Evolutionary conservation across 2,797 vertebrate genomes (phyloP), one percentile per base, ranked within the genome.

Genomic region (Gadopsis marmoratus): DNA sequence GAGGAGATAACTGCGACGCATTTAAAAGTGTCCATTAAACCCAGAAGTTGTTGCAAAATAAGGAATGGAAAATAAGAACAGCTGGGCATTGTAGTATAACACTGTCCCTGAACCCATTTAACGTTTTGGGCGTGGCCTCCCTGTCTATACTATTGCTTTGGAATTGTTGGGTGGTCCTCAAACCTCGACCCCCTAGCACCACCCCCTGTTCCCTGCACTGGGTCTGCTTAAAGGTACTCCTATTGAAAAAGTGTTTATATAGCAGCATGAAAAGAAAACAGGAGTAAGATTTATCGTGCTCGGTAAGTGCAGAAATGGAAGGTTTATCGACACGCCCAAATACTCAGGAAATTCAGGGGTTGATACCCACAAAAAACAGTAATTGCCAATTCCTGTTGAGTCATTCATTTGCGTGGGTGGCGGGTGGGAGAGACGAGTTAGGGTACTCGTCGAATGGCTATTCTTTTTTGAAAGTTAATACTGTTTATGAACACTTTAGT

Each of bases 51-150:
- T 50, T 81, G 61, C 54, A 66, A 71, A 71, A 77, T 66, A 48
- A 47, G 13, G 37, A 48, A 14, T 81, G 58, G 16, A 61, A 86
- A 85, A 82, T 63, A 65, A 56, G 69, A 87, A 89, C 93, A 94
- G 94, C 91, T 95, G 93, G 84, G 71, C 59, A 61, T 55, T 76
- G 60, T 93, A 83, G 78, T 61, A 72, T 75, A 88, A 89, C 92
- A 90, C 88, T 84, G 77, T 74, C 82, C 69, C 71, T 71, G 69
- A 82, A 84, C 56, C 35, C 70, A 70, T 81, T 74, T 67, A 55
- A 86, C 43, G 76, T 85, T 83, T 13, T 61, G 55, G 74, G 82
- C 82, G 73, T 80, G 80, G 84, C 73, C 85, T 84, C 86, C 63
- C 70, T 82, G 83, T 81, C 78, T 88, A 47, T 78, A 74, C 23